A percentile compares a stretch with the other conserved stretches of the same genome.
Conservation (phyloP, 2,797 vertebrate genomes). For the Catamblyrhynchus diadema region DNA sequence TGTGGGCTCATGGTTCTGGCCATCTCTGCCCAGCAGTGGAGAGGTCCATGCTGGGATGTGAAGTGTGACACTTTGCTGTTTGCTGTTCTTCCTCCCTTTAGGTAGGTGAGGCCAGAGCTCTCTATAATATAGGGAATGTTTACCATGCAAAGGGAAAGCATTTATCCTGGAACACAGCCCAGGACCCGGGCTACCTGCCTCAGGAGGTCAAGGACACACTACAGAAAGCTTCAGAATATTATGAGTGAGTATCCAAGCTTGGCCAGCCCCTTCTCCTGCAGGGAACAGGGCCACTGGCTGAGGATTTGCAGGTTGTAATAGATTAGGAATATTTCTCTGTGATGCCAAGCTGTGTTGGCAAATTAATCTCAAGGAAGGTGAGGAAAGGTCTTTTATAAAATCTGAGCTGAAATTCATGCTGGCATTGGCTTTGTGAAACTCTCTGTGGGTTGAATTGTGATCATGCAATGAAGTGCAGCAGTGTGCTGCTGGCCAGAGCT, state of each 20-base stretch:
- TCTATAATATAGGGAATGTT: constrained; percentile 96
- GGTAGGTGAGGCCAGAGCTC: constrained; percentile 93
- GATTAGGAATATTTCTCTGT: neutral
- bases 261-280: neutral
- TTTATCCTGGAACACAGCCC: constrained; percentile 84
- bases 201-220: constrained; percentile 87
- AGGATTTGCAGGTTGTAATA: neutral
- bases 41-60: neutral
- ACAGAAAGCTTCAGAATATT: constrained; percentile 90
- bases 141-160: constrained; percentile 97
- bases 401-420: neutral
- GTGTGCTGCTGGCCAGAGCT: neutral
- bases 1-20: neutral
- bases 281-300: neutral
- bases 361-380: neutral
- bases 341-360: neutral
- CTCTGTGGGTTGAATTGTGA: neutral
- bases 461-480: accelerated
- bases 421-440: neutral
- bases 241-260: constrained; percentile 83
- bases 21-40: neutral
- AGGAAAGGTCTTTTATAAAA: neutral
- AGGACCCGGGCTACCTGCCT: constrained; percentile 87
- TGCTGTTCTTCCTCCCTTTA: constrained; percentile 29
- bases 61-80: neutral